These are phyloP conservation scores for Macrobrachium nipponense DNA, from an alignment of 1,140 invertebrate genomes.

Conservation along the genomic window DNA sequence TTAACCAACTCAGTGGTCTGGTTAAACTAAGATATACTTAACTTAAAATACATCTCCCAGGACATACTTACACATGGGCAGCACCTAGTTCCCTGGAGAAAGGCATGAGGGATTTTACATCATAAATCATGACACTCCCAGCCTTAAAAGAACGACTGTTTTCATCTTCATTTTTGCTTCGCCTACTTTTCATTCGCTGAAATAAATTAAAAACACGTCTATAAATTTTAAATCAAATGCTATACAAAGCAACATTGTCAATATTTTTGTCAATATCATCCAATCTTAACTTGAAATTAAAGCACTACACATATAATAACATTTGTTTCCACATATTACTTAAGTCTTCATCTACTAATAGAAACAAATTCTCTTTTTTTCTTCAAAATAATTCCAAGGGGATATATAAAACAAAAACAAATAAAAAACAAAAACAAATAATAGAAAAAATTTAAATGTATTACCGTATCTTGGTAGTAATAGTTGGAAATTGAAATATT, in stretches of 20 bases:
- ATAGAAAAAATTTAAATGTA: slow-evolving; percentile 58
- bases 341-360: no score
- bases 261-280: no score
- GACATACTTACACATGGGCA: slow-evolving; percentile 42
- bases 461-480: slow-evolving; percentile 84
- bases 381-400: no score
- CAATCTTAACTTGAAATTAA: no score
- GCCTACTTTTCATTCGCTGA: slow-evolving; percentile 48
- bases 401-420: no score
- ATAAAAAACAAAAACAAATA: no score
- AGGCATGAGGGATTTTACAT: slow-evolving; percentile 47
- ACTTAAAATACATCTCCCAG: background rate
- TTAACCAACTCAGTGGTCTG: no score
- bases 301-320: no score
- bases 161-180: slow-evolving; percentile 46
- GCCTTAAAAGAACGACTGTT: slow-evolving; percentile 40
- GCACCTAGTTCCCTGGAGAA: slow-evolving; percentile 48
- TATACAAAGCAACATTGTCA: background rate
- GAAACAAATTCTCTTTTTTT: no score
- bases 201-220: background rate
- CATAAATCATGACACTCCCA: slow-evolving; percentile 41
- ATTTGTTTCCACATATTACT: no score
- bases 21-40: no score
- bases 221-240: background rate
- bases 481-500: slow-evolving; percentile 71